Base-by-base conservation (phyloP, 2,888 invertebrate species). In the Xanthostigma xanthostigma region DNA sequence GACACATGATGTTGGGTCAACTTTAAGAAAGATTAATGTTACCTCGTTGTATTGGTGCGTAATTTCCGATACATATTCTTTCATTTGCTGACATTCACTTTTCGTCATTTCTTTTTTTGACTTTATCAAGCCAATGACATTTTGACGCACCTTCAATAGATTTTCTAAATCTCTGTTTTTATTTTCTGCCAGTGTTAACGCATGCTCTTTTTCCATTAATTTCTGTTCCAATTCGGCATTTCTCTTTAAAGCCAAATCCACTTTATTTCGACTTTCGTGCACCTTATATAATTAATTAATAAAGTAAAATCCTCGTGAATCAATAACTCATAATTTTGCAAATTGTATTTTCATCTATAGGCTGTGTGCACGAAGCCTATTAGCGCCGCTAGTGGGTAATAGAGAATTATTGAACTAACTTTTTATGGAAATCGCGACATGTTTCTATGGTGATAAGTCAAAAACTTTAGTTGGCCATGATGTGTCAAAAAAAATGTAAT, bases 131-230 rank as follows among this genome's bases (percentile, higher is more conserved):
- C 69, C 72, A 54, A 78, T 72, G 53, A 80, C 61, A 55, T 77
- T 78, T 53, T 78, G 76, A 10, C 76, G 70, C 56, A 75, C 74
- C 67, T 76, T 76, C 54, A 78, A 67, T 55, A 76, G 68, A 60
- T 75, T 76, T 64, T 74, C 75, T 70, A 78, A 76, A 57, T 76
- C 74, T 56, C 71, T 72, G 61, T 78, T 71, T 50, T 75, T 71
- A 49, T 74, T 74, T 50, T 73, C 73, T 56, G 78, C 76, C 47
- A 75, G 73, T 46, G 77, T 75, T 9, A 79, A 60, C 51, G 76
- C 73, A 48, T 74, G 70, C 36, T 78, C 75, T 54, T 73, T 76
- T 53, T 75, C 71, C 8, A 68, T 61, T 48, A 79, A 58, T 50
- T 61, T 63, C 45, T 61, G 60, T 49, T 67, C 65, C 50, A 61